Evolutionary conservation across 2,888 invertebrate genomes (phyloP), one percentile per base, ranked within the genome.

Genomic region (Oeneis ivallda): DNA sequence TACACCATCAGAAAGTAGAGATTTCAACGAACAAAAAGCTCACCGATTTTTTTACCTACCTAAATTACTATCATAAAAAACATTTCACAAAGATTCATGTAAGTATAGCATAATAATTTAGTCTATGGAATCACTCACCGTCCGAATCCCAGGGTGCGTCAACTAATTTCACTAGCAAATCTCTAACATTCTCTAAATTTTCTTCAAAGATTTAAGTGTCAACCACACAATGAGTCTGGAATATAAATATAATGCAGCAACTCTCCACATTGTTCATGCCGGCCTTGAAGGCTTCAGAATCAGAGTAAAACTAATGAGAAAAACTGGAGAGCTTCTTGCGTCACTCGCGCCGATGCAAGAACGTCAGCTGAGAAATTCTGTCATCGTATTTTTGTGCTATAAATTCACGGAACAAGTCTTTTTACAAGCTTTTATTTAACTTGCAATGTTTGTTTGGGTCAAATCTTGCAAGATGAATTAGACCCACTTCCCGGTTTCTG

Each of bases 291-390:
- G n/a, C 45, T 47, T 45, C 58, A 15, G 57, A 43, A 45, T 8
- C 58, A 58, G 56, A 56, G 56, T 43, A 34, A 34, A 58, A 58
- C 45, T 58, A 58, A 56, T 56, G 56, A 58, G 58, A 58, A 58
- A 58, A 58, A 45, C 58, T 58, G 15, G 32, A 58, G 58, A 47
- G 58, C 11, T 34, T 58, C 58, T 58, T 47, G 34, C 45, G 58
- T 45, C 47, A 58, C 47, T 58, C 56, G 2, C 4, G 13, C 56
- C 13, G 56, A 13, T 11, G 13, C 39, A 39, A 26, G n/a, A n/a
- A 26, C 5, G 39, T 37, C 15, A 39, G 17, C 8, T 13, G n/a
- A 32, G n/a, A 37, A 15, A 53, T 54, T 26, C 43, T 43, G 43
- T 43, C 43, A 37, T 57, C 17, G 32, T n/a, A n/a, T 8, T 45